Evolutionary conservation across 2,888 invertebrate genomes (phyloP).

Genomic region (Pyrochroa serraticornis): DNA sequence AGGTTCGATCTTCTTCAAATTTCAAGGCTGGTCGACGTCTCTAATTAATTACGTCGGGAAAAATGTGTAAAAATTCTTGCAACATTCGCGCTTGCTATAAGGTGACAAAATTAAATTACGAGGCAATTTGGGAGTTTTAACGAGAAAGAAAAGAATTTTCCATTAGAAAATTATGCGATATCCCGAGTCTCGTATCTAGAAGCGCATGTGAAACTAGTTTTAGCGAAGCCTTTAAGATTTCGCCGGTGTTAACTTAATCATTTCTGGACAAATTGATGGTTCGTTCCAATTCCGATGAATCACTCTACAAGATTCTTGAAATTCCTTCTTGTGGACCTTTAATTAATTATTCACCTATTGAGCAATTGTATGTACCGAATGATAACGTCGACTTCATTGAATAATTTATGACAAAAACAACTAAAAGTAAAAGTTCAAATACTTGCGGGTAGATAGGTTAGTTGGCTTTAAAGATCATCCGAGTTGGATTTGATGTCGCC

Average conservation of each 20-base stretch:
- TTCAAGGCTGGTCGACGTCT: slow-evolving; percentile 17
- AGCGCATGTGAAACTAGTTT: no score
- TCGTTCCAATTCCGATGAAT: background rate
- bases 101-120: no score
- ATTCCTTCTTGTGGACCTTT: background rate
- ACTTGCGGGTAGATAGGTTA: slow-evolving; percentile 6
- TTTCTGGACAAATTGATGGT: no score
- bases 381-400: background rate
- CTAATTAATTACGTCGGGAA: slow-evolving; percentile 13
- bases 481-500: no score
- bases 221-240: no score
- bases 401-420: slow-evolving; percentile 13
- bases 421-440: slow-evolving; percentile 19
- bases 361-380: no score
- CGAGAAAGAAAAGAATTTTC: no score
- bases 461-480: background rate
- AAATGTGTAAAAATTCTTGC: slow-evolving; percentile 12
- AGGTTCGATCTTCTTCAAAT: slow-evolving; percentile 27
- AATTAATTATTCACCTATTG: background rate
- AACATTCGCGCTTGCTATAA: background rate
- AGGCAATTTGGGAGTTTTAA: no score
- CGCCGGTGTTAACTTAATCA: no score
- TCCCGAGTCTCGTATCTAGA: no score
- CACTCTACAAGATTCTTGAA: background rate
- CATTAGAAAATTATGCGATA: no score